Base-by-base conservation (phyloP, 2,888 invertebrate genomes). In the Drosophila prostipennis region DNA sequence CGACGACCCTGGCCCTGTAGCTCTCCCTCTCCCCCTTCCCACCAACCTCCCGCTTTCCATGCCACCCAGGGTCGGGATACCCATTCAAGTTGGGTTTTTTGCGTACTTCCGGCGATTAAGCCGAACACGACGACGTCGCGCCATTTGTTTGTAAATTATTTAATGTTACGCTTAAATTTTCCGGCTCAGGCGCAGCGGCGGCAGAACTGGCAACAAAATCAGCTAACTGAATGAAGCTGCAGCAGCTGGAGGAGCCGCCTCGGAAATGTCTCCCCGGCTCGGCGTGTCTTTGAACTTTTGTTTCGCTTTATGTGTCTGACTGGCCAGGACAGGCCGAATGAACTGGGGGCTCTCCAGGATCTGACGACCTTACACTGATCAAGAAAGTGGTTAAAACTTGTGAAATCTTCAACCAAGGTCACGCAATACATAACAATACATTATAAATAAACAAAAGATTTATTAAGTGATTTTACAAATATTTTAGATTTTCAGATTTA, bases 111-210 rank as follows among this genome's bases (percentile, higher is more conserved):
- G 84, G 88, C 87, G 86, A 87, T 84, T 84, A 84, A 84, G 86
- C 72, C 83, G 61, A 72, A 53, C 70, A 58, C 43, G 46, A 51
- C 63, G 43, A 6, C 58, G 83, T 72, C 78, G 77, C 83, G 83
- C 76, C 79, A 83, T 87, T 89, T 87, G 87, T 87, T 87, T 87
- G 89, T 89, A 82, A 87, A 87, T 87, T 89, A 87, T 89, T 87
- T 87, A 87, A 87, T 87, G 89, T 78, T 82, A 72, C 85, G 89
- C 85, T 84, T 88, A 81, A 86, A 87, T 88, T 88, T 88, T 88
- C 89, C 89, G 88, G 87, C 79, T 71, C 74, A 78, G 74, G 61
- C 68, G 51, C 68, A 65, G 64, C 60, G 1, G 29, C 60, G 45
- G 23, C 46, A 26, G 48, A 48, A 48, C 34, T 48, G 19, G 40